Base-by-base conservation (phyloP, 2,113 vertebrate genomes). In the Hystrix brachyura region DNA sequence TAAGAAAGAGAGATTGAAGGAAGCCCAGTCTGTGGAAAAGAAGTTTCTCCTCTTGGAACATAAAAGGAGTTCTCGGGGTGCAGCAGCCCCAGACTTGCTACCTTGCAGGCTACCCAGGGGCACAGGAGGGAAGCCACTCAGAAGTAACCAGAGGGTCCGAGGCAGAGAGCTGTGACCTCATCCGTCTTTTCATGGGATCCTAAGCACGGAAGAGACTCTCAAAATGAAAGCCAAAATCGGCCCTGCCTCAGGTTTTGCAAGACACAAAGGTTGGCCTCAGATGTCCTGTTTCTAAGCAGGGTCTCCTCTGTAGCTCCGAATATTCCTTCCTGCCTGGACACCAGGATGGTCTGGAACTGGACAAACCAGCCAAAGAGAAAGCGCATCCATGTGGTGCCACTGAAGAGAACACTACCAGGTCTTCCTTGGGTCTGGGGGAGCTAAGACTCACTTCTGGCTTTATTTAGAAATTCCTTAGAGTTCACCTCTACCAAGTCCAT, bases 341-440 rank as follows among this genome's bases (percentile, higher is more conserved):
- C 46, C 3, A 0, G 0, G 14, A 51, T 53, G 18, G 10, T 64
- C 51, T 46, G 27, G 29, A 92, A 62, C 3, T 21, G 71, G 81
- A n/a, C 21, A 15, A 15, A 81, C n/a, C 19, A 21, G 62, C 32
- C 87, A 71, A n/a, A 69, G 38, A 21, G 34, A 53, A 38, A 38
- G 34, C 6, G 55, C 14, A 32, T 5, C 72, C 0, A 38, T 21
- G 62, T 3, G 10, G 18, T 8, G 19, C 10, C 83, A 55, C 55
- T 9, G 38, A 65, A 82, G 25, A n/a, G 13, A 8, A 21, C 0
- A 7, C 62, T 12, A 21, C 38, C 8, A 1, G n/a, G 4, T 34
- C 15, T 3, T 38, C 1, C 34, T n/a, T 57, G 8, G 21, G 29
- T 21, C 64, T 46, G 1, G 0, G 15, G 71, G 38, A 11, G 1